phyloP scores from a whole-genome alignment of 1,140 invertebrate genomes.

The Ceratitis capitata region DNA sequence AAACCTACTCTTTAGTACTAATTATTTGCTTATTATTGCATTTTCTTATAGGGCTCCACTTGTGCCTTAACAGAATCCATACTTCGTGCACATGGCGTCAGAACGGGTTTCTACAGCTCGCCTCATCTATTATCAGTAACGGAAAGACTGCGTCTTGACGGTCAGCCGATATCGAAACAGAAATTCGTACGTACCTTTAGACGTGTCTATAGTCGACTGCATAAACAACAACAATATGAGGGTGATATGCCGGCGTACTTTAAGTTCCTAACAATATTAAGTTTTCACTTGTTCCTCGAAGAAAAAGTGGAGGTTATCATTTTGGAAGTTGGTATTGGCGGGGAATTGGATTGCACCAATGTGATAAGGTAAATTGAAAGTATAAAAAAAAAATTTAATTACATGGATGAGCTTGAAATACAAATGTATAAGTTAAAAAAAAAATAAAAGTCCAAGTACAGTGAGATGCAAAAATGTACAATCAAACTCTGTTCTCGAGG shows the following conservation, averaged over 20 bases:
- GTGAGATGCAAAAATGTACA: too few relatives aligned
- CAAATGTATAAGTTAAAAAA: too few relatives aligned
- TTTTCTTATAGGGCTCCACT: constrained; percentile 77
- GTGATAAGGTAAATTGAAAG: constrained; percentile 74
- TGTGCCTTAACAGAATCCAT: constrained; percentile 94
- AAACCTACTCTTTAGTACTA: too few relatives aligned
- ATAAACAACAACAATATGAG: constrained; percentile 67
- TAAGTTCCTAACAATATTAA: constrained; percentile 91
- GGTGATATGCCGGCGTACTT: constrained; percentile 93
- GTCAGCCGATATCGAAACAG: constrained; percentile 76
- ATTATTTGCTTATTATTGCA: not conserved
- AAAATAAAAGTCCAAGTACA: too few relatives aligned
- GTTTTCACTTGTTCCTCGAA: constrained; percentile 87
- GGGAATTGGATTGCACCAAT: constrained; percentile 94
- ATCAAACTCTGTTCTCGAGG: too few relatives aligned
- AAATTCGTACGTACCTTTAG: constrained; percentile 87
- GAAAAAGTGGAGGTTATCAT: constrained; percentile 93
- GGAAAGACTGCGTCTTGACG: constrained; percentile 94
- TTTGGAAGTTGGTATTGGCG: constrained; percentile 97
- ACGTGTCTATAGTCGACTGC: constrained; percentile 77
- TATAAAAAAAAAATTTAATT: not conserved
- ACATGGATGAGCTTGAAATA: not conserved
- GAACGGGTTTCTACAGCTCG: constrained; percentile 95
- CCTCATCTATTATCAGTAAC: constrained; percentile 92
- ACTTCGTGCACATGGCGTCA: constrained; percentile 82